Evolutionary conservation across 1,140 invertebrate species (phyloP).

Genomic region (Rhagoletis zephyria): DNA sequence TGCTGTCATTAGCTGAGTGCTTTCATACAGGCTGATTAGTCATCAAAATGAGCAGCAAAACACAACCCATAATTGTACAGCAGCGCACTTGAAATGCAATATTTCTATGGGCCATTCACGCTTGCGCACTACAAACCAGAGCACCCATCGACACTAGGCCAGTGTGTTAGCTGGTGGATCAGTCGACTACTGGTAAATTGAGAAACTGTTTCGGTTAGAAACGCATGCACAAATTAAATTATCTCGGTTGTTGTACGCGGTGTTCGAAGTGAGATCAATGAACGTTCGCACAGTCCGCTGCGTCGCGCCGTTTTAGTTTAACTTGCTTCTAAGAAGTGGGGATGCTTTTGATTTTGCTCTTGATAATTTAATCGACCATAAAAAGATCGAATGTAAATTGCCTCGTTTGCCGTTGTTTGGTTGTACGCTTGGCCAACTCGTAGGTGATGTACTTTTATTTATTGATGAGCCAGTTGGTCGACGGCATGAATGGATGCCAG

Average conservation of each 20-base stretch:
- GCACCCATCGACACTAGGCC: not conserved
- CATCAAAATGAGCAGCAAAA: not conserved
- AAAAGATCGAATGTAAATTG: no score
- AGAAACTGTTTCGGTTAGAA: not conserved
- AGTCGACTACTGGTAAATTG: not conserved
- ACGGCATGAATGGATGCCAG: conserved; percentile 23
- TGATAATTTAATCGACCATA: no score
- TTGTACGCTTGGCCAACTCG: not conserved
- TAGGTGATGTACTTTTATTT: not conserved
- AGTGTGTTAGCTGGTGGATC: not conserved
- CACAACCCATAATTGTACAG: not conserved
- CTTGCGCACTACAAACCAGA: not conserved
- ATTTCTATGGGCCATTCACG: not conserved
- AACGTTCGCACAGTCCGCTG: not conserved
- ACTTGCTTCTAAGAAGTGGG: not conserved
- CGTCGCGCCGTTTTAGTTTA: not conserved
- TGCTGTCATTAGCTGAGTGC: not conserved
- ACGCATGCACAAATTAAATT: not conserved
- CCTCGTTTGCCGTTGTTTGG: not conserved
- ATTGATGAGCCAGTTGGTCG: not conserved
- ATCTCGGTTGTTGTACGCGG: not conserved
- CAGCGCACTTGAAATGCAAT: not conserved
- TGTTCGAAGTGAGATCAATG: not conserved
- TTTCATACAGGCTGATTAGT: no score
- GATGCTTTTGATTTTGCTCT: no score